phyloP scores from a whole-genome alignment of 2,113 vertebrate species.

The Psophia crepitans region DNA sequence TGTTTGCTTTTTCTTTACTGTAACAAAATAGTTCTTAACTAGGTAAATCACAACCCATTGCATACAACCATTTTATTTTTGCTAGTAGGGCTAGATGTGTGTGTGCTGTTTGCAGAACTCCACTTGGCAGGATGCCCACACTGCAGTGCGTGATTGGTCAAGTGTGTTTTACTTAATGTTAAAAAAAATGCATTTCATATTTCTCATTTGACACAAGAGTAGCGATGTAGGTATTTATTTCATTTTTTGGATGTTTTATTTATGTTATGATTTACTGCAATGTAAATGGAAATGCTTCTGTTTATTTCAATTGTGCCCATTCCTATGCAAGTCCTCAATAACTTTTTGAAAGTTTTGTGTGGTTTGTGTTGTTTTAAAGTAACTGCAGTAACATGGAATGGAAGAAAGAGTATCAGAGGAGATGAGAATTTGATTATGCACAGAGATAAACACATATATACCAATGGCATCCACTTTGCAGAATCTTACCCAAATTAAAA shows the following conservation, averaged over 20 bases:
- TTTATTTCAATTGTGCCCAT: neutral
- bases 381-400: neutral
- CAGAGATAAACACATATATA: neutral
- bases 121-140: neutral
- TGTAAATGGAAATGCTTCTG: neutral
- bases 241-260: neutral
- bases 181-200: neutral
- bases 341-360: neutral
- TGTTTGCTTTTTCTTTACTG: neutral
- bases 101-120: neutral
- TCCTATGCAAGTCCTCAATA: neutral
- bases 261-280: neutral
- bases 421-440: neutral
- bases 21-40: neutral
- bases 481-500: neutral
- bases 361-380: neutral
- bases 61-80: neutral
- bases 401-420: neutral
- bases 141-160: neutral
- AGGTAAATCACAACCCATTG: neutral
- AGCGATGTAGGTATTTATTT: neutral
- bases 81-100: neutral
- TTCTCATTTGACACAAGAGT: neutral
- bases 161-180: neutral
- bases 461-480: neutral